These are phyloP conservation scores for Brachionus manjavacas DNA, from an alignment of 1,140 invertebrate genomes.

Conservation along the genomic window DNA sequence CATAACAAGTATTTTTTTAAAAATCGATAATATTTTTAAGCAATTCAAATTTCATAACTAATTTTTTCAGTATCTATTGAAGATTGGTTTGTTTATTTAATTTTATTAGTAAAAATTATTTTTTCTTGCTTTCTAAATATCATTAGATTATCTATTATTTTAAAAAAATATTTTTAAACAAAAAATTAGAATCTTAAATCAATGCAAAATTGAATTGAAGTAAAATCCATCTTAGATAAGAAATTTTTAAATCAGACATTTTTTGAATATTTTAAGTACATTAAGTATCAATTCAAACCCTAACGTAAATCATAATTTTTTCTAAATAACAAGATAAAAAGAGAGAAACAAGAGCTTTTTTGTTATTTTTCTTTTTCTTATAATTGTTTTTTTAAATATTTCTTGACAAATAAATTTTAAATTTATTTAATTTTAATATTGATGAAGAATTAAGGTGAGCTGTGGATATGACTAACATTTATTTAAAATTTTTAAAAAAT, in stretches of 20 bases:
- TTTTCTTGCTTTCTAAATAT: background rate
- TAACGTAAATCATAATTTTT: no score
- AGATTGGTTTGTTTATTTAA: background rate
- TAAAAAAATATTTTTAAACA: background rate
- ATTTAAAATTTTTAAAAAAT: no score
- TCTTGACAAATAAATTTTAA: no score
- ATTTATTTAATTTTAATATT: no score
- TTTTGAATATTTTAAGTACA: background rate
- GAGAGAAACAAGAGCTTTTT: no score
- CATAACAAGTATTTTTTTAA: background rate
- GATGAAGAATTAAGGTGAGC: no score
- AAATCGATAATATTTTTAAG: background rate
- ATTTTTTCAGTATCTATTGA: background rate
- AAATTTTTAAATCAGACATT: background rate
- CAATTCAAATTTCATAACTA: background rate
- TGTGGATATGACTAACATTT: no score
- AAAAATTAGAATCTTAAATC: background rate
- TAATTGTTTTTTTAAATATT: no score
- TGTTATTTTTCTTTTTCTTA: no score
- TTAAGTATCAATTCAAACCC: background rate
- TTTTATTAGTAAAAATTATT: background rate
- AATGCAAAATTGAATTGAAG: background rate
- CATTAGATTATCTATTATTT: background rate
- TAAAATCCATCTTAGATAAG: background rate
- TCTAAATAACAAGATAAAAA: no score